Evolutionary conservation across 2,888 invertebrate genomes (phyloP).

Genomic region (Dolichomitus sp.): DNA sequence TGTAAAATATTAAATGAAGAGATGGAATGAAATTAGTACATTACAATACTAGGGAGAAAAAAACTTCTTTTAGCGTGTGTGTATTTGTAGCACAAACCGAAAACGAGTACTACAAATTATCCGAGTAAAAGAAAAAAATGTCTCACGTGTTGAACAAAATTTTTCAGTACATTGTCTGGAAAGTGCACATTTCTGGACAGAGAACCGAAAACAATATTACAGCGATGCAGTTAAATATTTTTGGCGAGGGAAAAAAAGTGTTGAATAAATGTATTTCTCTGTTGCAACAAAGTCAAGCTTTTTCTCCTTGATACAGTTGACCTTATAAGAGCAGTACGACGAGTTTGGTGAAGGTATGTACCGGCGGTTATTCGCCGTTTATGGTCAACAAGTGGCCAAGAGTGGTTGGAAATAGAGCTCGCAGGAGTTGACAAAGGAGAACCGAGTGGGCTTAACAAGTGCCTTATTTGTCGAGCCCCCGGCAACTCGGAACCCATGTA

Average conservation of each 20-base stretch:
- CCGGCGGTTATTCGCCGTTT: conserved; percentile 67
- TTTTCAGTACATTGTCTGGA: not conserved
- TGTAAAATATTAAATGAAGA: not conserved
- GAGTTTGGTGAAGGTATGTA: conserved; percentile 44
- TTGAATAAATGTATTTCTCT: conserved; percentile 25
- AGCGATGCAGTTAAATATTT: not conserved
- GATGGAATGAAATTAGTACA: too few species aligned
- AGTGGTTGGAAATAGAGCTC: conserved; percentile 59
- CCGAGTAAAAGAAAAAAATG: too few species aligned
- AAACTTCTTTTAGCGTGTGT: too few species aligned
- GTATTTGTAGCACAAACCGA: too few species aligned
- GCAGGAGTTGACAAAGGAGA: conserved; percentile 20
- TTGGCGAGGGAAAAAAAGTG: not conserved
- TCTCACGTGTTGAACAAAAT: too few species aligned
- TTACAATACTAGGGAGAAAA: too few species aligned
- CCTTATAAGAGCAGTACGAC: conserved; percentile 56
- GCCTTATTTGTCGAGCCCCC: conserved; percentile 80
- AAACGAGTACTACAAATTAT: too few species aligned
- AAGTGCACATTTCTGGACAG: not conserved
- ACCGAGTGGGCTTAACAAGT: conserved; percentile 76
- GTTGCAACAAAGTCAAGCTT: conserved; percentile 15
- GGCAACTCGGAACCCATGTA: conserved; percentile 69
- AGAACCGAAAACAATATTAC: not conserved
- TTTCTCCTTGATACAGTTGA: conserved; percentile 55
- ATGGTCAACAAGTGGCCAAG: conserved; percentile 75